Base-by-base conservation (phyloP, 2,888 invertebrate genomes). In the Proisotoma minuta region DNA sequence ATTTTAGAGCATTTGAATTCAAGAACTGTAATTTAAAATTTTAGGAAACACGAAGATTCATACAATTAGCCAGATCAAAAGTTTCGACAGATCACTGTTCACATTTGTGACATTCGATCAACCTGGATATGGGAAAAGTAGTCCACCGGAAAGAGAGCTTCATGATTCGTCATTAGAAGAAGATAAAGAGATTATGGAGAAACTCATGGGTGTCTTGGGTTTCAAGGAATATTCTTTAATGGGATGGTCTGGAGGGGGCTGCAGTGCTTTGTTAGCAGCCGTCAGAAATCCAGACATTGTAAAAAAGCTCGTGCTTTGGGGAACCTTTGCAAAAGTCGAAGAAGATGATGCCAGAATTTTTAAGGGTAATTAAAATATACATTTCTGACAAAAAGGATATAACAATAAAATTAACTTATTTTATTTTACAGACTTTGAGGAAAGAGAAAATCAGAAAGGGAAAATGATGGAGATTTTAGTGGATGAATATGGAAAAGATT, bases 81-180 rank as follows among this genome's bases (percentile, higher is more conserved):
- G 73, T 72, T 78, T 90, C 40, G 80, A 86, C 75, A 79, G 77
- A 66, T 78, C 81, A 2, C 82, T 84, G 74, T 84, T 87, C 68
- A 86, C 85, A 1, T 70, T 87, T 28, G 77, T 87, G 8, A 87
- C 84, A 0, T 89, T 88, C 88, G 93, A 94, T 69, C 79, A 79
- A 8, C 75, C 77, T 3, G 80, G 80, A 1, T 79, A 78, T 72
- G 62, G 59, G 18, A 15, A 24, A 3, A 57, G 52, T 24, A 39
- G 56, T 15, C 65, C 57, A 5, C 62, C 62, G 10, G 59, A 56
- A 34, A 48, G 65, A 57, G 27, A 59, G 12, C 57, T 65, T 15
- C 51, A 58, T 2, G 62, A 62, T 57, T 59, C 62, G 39, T 62
- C 62, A 1, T 8, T 65, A 12, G 49, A 50, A 22, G 62, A 65